A percentile compares a stretch with the other conserved stretches of the same genome.
Conservation (phyloP, 1,140 invertebrate genomes). For the Drosophila rufa region DNA sequence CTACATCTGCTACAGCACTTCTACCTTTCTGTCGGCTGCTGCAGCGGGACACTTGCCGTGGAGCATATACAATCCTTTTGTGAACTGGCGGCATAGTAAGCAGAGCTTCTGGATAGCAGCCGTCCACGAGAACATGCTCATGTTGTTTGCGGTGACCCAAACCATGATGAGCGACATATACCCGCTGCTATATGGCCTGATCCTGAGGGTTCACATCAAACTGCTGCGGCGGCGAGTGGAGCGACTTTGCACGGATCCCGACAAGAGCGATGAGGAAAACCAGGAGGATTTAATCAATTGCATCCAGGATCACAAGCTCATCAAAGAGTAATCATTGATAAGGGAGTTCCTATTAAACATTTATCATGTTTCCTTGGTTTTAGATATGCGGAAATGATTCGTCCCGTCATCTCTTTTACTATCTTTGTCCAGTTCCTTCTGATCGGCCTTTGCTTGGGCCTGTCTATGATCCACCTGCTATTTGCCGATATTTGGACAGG, state of each 20-base stretch:
- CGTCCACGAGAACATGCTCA: constrained; percentile 10
- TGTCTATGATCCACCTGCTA: constrained; percentile 53
- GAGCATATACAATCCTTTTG: constrained; percentile 47
- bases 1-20: constrained; percentile 20
- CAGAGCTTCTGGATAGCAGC: constrained; percentile 22
- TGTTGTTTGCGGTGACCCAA: constrained; percentile 3
- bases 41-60: constrained; percentile 27
- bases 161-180: constrained; percentile 35
- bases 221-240: constrained; percentile 31
- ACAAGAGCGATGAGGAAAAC: constrained; percentile 16
- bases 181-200: constrained; percentile 33
- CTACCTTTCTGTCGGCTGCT: constrained; percentile 11
- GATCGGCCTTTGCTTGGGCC: constrained; percentile 41
- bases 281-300: constrained; percentile 38
- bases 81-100: constrained; percentile 34
- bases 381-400: constrained; percentile 28
- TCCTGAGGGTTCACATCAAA: constrained; percentile 30
- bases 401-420: constrained; percentile 25
- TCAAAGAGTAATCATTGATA: constrained; percentile 36
- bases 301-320: constrained; percentile 49
- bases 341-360: not conserved
- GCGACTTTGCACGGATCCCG: constrained; percentile 33
- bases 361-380: not conserved
- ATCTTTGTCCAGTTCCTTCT: constrained; percentile 53
- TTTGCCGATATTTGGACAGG: constrained; percentile 34